Evolutionary conservation across 2,888 invertebrate genomes (phyloP).

Genomic region (Conops quadrifasciatus): DNA sequence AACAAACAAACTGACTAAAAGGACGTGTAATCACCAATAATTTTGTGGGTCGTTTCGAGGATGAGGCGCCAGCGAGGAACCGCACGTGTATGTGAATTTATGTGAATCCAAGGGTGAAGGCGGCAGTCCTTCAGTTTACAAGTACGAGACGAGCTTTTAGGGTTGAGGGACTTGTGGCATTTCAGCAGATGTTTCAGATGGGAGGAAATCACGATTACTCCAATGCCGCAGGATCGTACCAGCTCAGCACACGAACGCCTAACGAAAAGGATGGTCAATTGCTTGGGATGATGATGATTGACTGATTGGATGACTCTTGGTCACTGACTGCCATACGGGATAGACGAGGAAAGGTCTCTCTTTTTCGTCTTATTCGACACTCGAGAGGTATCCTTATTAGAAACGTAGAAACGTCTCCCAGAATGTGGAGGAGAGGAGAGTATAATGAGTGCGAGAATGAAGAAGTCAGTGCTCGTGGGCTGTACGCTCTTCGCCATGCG

Average conservation of each 20-base stretch:
- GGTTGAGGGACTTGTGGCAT: too few relatives aligned
- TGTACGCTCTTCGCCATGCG: not conserved
- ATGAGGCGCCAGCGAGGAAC: not conserved
- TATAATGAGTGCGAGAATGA: not conserved
- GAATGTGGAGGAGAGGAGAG: constrained; percentile 24
- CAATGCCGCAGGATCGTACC: not conserved
- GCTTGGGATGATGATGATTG: not conserved
- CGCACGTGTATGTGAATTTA: constrained; percentile 25
- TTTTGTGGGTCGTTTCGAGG: constrained; percentile 23
- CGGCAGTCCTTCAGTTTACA: too few relatives aligned
- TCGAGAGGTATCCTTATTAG: too few relatives aligned
- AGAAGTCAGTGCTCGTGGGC: constrained; percentile 4
- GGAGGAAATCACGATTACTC: too few relatives aligned
- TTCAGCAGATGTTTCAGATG: too few relatives aligned
- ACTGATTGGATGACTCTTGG: not conserved
- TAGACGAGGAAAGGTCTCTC: too few relatives aligned
- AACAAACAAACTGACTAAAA: constrained; percentile 28
- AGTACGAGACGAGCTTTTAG: too few relatives aligned
- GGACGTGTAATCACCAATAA: constrained; percentile 32
- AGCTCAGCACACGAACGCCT: not conserved
- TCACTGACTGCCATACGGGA: too few relatives aligned
- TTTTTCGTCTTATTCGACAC: too few relatives aligned
- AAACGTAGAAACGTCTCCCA: too few relatives aligned
- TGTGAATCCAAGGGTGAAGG: not conserved
- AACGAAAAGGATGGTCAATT: too few relatives aligned